Base-by-base conservation (phyloP, 2,113 vertebrate species). In the Pongo pygmaeus region DNA sequence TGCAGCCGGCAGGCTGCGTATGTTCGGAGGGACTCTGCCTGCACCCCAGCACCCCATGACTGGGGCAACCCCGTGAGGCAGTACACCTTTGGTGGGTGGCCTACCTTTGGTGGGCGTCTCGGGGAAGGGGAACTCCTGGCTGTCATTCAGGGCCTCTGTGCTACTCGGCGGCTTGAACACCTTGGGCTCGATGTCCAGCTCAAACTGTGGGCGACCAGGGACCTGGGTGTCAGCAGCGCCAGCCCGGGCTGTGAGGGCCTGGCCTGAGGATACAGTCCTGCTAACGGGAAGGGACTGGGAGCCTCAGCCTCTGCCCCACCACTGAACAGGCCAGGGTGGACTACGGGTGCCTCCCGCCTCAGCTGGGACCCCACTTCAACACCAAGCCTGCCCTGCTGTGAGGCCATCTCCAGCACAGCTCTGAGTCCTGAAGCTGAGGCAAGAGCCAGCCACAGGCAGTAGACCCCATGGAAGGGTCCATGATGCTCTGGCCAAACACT, bases 131-230 rank as follows among this genome's bases (percentile, higher is more conserved):
- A 99, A 98, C 59, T 99, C 99, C 98, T 99, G 99, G 96, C 99
- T 99, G 96, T 99, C 98, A 0, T 99, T 99, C 48, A 97, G 98
- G 91, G 97, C 75, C n/a, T 98, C 97, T 6, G 98, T 92, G 79
- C 98, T 98, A 92, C 98, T 93, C 97, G 98, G 93, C 0, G 99
- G 99, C 98, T 99, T 99, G 72, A 99, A 98, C 84, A 99, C 98
- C 83, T 99, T 99, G 69, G 99, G 99, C 97, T 99, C 99, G 0
- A 99, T 99, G 97, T 99, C 99, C 98, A 99, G 98, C 97, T 99
- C 99, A 98, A 99, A 99, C 99, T 99, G 50, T n/a, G 35, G 78
- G 48, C 5, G 10, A 55, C 78, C 78, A 11, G 50, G 48, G 48
- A 46, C 78, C 77, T 35, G 77, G 18, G 50, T 0, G 35, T 80